Evolutionary conservation across 2,797 vertebrate genomes (phyloP).

Genomic region (Dendrocincla fuliginosa): DNA sequence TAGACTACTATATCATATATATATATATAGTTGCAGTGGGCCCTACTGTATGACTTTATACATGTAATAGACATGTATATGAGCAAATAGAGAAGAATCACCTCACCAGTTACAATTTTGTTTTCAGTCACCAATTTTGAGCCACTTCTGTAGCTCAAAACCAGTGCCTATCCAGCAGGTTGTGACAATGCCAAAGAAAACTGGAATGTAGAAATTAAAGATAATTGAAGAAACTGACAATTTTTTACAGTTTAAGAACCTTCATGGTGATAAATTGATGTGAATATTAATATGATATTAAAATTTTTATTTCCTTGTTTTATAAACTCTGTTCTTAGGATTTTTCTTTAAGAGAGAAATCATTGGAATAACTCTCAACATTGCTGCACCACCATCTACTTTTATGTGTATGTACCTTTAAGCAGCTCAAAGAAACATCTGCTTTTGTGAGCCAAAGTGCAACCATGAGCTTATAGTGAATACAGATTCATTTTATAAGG

Average conservation of each 20-base stretch:
- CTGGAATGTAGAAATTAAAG: background rate
- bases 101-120: background rate
- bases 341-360: background rate
- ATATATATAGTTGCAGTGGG: background rate
- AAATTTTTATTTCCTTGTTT: background rate
- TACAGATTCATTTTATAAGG: background rate
- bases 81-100: background rate
- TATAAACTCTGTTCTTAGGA: background rate
- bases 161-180: background rate
- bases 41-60: background rate
- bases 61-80: rapidly evolving
- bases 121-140: background rate
- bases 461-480: background rate
- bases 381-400: background rate
- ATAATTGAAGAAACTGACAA: background rate
- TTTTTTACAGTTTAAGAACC: background rate
- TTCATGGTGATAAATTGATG: background rate
- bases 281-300: background rate
- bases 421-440: background rate
- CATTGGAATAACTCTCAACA: background rate
- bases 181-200: background rate
- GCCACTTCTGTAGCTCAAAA: background rate
- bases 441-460: background rate
- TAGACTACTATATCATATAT: background rate
- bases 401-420: background rate